A percentile compares a stretch with the other conserved stretches of the same genome.
phyloP scores from a whole-genome alignment of 1,140 invertebrate genomes.

The Bombus terrestris region DNA sequence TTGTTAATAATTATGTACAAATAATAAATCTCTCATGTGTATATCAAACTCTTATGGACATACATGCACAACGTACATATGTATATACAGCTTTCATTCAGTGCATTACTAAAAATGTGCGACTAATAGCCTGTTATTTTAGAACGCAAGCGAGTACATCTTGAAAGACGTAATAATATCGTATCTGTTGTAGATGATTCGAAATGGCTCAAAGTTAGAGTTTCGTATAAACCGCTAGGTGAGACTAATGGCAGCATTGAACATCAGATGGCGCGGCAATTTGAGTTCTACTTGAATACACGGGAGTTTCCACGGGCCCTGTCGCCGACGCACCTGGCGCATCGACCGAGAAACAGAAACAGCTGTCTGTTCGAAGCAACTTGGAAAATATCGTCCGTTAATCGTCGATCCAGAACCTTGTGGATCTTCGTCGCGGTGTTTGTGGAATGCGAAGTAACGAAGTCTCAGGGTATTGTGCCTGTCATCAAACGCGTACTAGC shows the following conservation, averaged over 20 bases:
- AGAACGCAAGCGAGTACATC: background rate
- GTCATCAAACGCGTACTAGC: slow-evolving; percentile 42
- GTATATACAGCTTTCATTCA: too few relatives aligned
- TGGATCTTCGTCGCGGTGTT: slow-evolving; percentile 26
- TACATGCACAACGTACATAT: too few relatives aligned
- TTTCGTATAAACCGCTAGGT: slow-evolving; percentile 22
- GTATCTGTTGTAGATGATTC: background rate
- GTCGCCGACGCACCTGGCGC: slow-evolving; percentile 72
- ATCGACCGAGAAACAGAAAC: slow-evolving; percentile 70
- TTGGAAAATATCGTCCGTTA: slow-evolving; percentile 49
- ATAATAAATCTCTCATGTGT: too few relatives aligned
- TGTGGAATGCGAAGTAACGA: slow-evolving; percentile 45
- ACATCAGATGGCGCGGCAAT: slow-evolving; percentile 71
- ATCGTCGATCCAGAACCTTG: slow-evolving; percentile 48
- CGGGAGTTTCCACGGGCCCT: slow-evolving; percentile 41
- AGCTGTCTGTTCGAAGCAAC: slow-evolving; percentile 71
- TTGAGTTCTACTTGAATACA: slow-evolving; percentile 42
- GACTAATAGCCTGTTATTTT: too few relatives aligned
- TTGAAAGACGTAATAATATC: background rate
- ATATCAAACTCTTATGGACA: too few relatives aligned
- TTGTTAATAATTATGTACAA: background rate
- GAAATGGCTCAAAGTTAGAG: background rate
- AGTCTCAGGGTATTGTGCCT: slow-evolving; percentile 46
- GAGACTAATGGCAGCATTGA: slow-evolving; percentile 46
- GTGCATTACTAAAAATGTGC: too few relatives aligned